Conservation (phyloP, 2,888 invertebrate genomes). For the Drosophila stalkeri region DNA sequence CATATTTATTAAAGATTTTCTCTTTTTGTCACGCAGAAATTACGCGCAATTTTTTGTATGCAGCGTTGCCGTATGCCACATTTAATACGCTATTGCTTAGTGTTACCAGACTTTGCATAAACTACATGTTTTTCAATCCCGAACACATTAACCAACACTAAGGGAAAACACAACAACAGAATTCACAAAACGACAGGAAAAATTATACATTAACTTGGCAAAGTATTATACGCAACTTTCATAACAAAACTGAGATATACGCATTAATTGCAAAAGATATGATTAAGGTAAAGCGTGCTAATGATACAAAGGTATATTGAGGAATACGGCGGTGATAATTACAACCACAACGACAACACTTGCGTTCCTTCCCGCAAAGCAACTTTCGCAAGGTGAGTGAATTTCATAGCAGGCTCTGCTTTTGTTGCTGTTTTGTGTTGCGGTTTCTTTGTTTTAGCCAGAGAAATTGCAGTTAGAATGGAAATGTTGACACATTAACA, state of each 20-base stretch:
- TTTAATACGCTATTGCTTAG: background rate
- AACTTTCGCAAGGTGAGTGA: slow-evolving; percentile 40
- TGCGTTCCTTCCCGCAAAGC: slow-evolving; percentile 27
- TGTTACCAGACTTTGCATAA: slow-evolving; percentile 34
- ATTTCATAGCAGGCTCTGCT: slow-evolving; percentile 11
- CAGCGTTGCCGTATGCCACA: slow-evolving; percentile 36
- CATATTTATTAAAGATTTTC: slow-evolving; percentile 71
- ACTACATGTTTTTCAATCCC: slow-evolving; percentile 7
- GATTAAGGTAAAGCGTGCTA: slow-evolving; percentile 11
- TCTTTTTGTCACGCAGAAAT: slow-evolving; percentile 60
- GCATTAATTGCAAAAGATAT: slow-evolving; percentile 17
- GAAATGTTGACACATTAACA: background rate
- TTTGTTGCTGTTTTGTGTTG: slow-evolving; percentile 33
- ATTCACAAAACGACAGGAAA: slow-evolving; percentile 34
- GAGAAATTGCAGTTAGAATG: background rate
- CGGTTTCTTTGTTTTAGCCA: slow-evolving; percentile 50
- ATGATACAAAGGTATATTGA: slow-evolving; percentile 40
- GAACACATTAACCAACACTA: slow-evolving; percentile 35
- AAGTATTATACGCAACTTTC: background rate
- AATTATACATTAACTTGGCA: slow-evolving; percentile 15
- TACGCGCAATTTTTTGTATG: slow-evolving; percentile 68
- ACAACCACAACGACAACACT: slow-evolving; percentile 33
- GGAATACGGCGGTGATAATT: slow-evolving; percentile 28
- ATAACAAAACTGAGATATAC: background rate
- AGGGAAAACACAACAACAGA: slow-evolving; percentile 52